Base-by-base conservation (phyloP, 2,797 vertebrate species). In the Sandelia bainsii region DNA sequence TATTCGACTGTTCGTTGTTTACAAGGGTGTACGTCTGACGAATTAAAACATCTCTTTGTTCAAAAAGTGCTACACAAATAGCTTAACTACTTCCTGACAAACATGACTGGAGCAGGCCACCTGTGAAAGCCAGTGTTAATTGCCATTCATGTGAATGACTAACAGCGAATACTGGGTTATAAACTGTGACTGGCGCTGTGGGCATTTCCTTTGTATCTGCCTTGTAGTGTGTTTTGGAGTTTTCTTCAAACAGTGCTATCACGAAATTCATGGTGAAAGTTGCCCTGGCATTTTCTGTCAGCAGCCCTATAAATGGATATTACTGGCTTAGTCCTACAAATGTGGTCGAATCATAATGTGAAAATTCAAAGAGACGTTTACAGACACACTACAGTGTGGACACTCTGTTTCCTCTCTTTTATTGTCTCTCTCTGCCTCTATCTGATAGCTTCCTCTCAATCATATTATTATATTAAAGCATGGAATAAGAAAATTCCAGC, bases 391-490 rank as follows among this genome's bases (percentile, higher is more conserved):
- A 1, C 62, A 39, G 40, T 37, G 1, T 57, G 52, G 20, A 19
- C 58, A 60, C 45, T 62, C 42, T 64, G 79, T 54, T 62, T 39
- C 79, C 70, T 62, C 52, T 39, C 57, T n/a, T 44, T 52, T 27
- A 32, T n/a, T 70, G 53, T 60, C 45, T 45, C 16, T 62, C 56
- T 69, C 42, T 67, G 34, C 44, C 12, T 76, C 34, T 23, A 23
- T 79, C 58, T 87, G 66, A 87, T 79, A 77, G 61, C 42, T 40
- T 85, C 71, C 52, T 71, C 72, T 88, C 65, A 64, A 58, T 68
- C 32, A 37, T 60, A 6, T 89, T 88, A 89, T 91, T 88, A 63
- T 77, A 88, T 93, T 92, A 90, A 69, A 79, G 57, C 56, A 57
- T 46, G 77, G 79, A 86, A 86, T 87, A 68, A 73, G 60, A 77